These are phyloP conservation scores for Onychostruthus taczanowskii DNA, from an alignment of 2,113 vertebrate genomes.

Conservation along the genomic window DNA sequence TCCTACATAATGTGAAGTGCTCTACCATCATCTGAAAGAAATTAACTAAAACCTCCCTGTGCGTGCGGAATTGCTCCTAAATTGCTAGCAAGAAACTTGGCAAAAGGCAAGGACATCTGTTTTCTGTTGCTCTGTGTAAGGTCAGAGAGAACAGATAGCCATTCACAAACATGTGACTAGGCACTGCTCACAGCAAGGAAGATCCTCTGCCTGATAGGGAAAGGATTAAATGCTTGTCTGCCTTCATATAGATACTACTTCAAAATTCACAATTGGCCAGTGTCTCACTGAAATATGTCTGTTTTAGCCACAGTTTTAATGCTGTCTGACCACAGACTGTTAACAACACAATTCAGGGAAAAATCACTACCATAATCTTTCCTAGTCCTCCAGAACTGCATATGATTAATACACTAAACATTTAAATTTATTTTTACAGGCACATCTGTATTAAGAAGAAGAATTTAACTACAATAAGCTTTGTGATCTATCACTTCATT, in stretches of 20 bases:
- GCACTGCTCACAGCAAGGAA: constrained; percentile 59
- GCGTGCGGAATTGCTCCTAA: constrained; percentile 77
- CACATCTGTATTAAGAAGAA: background rate
- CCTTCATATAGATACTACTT: constrained; percentile 52
- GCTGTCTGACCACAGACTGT: background rate
- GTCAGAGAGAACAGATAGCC: constrained; percentile 74
- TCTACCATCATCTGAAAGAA: constrained; percentile 77
- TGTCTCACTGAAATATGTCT: constrained; percentile 20
- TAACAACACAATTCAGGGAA: background rate
- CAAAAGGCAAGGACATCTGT: constrained; percentile 78
- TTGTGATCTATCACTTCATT: background rate
- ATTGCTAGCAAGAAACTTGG: constrained; percentile 73
- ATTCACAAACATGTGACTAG: constrained; percentile 71
- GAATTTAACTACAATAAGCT: background rate
- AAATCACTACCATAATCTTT: background rate
- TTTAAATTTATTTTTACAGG: background rate
- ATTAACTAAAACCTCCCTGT: constrained; percentile 77
- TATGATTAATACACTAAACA: background rate
- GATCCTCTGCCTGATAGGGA: constrained; percentile 57
- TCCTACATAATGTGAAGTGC: constrained; percentile 14
- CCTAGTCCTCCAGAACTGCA: background rate
- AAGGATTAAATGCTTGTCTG: constrained; percentile 57
- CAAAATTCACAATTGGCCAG: constrained; percentile 14
- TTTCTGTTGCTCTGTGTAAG: constrained; percentile 75
- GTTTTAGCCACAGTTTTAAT: constrained; percentile 8